Conservation (phyloP, 2,113 vertebrate genomes). For the Hydropotes inermis region DNA sequence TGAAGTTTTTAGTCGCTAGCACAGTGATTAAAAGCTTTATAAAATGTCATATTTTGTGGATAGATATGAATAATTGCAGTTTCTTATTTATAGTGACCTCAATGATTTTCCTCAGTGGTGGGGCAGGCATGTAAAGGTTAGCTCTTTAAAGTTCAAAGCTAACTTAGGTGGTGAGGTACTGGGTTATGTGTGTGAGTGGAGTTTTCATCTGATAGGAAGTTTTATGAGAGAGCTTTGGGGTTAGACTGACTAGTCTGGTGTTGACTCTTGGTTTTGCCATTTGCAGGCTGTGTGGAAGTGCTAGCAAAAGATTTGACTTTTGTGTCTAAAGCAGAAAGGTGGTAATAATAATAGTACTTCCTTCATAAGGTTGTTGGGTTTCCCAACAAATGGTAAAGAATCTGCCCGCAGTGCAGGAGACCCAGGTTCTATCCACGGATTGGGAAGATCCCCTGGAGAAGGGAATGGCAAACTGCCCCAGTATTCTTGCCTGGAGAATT, state of each 20-base stretch:
- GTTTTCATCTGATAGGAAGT: neutral
- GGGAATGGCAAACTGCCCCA: neutral
- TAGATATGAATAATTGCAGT: neutral
- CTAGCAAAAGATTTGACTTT: neutral
- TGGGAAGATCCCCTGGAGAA: neutral
- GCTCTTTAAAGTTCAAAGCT: constrained; percentile 32
- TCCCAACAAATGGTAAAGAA: neutral
- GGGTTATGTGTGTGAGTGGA: neutral
- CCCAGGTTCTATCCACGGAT: neutral
- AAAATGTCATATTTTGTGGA: constrained; percentile 39
- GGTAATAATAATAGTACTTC: neutral
- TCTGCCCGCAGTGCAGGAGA: neutral
- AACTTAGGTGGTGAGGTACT: neutral
- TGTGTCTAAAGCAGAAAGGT: neutral
- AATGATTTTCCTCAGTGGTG: neutral
- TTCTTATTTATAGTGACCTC: constrained; percentile 29
- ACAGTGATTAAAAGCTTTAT: constrained; percentile 12
- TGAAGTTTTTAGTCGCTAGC: neutral
- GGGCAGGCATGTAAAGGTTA: neutral
- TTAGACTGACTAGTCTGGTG: neutral
- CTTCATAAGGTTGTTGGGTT: neutral
- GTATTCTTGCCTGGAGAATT: neutral
- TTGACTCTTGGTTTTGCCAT: neutral
- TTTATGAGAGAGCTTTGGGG: neutral
- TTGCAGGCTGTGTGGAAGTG: neutral